Evolutionary conservation across 2,113 vertebrate genomes (phyloP).

Genomic region (Nycticryphes semicollaris): DNA sequence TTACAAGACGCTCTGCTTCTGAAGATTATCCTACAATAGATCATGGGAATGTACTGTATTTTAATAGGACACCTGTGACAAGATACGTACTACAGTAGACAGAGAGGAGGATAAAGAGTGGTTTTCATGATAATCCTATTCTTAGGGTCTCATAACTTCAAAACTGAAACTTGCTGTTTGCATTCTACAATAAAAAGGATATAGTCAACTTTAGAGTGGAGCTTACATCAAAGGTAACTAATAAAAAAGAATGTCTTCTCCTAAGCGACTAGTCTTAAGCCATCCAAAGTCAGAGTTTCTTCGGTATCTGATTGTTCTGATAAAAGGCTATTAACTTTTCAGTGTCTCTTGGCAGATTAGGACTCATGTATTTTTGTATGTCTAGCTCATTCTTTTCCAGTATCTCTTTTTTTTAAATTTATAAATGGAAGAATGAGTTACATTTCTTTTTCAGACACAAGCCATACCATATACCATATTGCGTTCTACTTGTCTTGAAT

Average conservation of each 20-base stretch:
- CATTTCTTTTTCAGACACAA: constrained; percentile 24
- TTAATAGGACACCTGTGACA: neutral
- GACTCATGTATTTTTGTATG: neutral
- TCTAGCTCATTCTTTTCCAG: neutral
- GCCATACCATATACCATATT: constrained; percentile 45
- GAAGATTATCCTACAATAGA: neutral
- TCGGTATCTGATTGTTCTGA: neutral
- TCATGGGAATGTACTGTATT: neutral
- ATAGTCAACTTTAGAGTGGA: neutral
- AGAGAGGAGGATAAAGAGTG: neutral
- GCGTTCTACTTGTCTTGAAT: constrained; percentile 27
- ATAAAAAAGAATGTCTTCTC: neutral
- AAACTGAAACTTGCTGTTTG: neutral
- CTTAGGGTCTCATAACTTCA: neutral
- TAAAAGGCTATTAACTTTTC: neutral
- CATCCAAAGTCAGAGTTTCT: neutral
- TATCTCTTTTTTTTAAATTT: neutral
- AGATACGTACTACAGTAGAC: neutral
- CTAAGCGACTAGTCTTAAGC: neutral
- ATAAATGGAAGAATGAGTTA: constrained; percentile 21
- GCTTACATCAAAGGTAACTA: neutral
- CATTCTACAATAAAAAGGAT: neutral
- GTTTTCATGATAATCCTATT: neutral
- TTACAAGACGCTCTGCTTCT: neutral
- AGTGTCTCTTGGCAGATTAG: neutral